These are phyloP conservation scores for Umimayanthus chanpuru DNA, from an alignment of 92 coral and sea anemone species.

Conservation along the genomic window DNA sequence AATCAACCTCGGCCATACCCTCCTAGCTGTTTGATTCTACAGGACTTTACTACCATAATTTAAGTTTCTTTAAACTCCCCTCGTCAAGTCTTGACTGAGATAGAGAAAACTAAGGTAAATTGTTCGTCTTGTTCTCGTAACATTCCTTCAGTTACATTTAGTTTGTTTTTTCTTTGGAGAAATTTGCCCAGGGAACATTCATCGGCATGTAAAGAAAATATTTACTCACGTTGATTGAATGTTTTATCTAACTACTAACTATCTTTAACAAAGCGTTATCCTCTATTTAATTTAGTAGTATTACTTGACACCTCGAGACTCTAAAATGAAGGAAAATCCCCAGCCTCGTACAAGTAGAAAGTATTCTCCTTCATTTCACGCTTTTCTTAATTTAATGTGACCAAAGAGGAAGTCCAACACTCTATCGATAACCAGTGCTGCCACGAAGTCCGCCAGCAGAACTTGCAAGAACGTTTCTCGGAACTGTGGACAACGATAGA, in stretches of 20 bases:
- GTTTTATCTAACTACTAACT: neutral
- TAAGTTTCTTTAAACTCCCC: no score
- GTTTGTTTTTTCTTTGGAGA: neutral
- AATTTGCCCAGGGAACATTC: no score
- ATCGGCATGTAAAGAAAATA: neutral
- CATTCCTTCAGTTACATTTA: neutral
- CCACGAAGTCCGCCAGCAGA: slow-evolving; percentile 71
- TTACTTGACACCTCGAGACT: neutral
- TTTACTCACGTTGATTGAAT: neutral
- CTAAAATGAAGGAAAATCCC: neutral
- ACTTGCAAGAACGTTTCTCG: slow-evolving; percentile 86
- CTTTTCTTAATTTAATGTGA: slow-evolving; percentile 63
- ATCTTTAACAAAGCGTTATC: neutral
- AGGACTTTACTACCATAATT: no score
- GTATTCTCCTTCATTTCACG: neutral
- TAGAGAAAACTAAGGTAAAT: neutral
- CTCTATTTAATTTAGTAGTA: neutral
- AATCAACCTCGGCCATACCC: no score
- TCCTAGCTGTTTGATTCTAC: no score
- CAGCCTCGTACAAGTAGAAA: neutral
- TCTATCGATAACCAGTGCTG: slow-evolving; percentile 85
- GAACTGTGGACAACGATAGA: slow-evolving; percentile 58
- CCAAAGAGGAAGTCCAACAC: slow-evolving; percentile 88
- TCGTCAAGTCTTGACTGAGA: neutral
- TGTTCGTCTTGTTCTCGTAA: neutral